Evolutionary conservation across 1,140 invertebrate genomes (phyloP).

Genomic region (Rhopalosiphum maidis): DNA sequence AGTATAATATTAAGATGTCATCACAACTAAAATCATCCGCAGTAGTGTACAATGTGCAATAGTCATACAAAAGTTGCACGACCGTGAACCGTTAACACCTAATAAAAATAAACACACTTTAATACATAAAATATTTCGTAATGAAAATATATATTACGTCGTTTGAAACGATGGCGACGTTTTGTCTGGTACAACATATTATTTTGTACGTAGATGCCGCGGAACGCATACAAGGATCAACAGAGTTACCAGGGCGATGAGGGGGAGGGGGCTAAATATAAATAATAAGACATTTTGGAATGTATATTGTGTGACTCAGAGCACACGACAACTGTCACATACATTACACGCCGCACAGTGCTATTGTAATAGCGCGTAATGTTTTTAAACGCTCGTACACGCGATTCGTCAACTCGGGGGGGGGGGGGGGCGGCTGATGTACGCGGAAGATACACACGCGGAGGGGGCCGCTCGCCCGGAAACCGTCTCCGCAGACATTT

Average conservation of each 20-base stretch:
- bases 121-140: neutral
- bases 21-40: neutral
- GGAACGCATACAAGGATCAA: neutral
- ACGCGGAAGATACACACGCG: neutral
- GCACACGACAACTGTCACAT: slow-evolving; percentile 21
- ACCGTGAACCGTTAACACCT: neutral
- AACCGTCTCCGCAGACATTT: neutral
- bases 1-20: neutral
- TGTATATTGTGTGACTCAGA: neutral
- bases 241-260: neutral
- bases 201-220: neutral
- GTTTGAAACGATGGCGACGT: neutral
- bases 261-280: neutral
- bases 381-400: neutral
- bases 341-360: neutral
- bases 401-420: neutral
- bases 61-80: neutral
- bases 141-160: neutral
- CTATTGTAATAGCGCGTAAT: neutral
- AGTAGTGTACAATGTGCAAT: neutral
- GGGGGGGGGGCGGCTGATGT: neutral
- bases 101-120: neutral
- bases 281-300: slow-evolving; percentile 8
- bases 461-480: neutral
- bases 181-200: neutral